Percentiles rank a stretch among this genome's conserved stretches.
Conservation (phyloP, 2,888 invertebrate species). For the Mamestra brassicae region DNA sequence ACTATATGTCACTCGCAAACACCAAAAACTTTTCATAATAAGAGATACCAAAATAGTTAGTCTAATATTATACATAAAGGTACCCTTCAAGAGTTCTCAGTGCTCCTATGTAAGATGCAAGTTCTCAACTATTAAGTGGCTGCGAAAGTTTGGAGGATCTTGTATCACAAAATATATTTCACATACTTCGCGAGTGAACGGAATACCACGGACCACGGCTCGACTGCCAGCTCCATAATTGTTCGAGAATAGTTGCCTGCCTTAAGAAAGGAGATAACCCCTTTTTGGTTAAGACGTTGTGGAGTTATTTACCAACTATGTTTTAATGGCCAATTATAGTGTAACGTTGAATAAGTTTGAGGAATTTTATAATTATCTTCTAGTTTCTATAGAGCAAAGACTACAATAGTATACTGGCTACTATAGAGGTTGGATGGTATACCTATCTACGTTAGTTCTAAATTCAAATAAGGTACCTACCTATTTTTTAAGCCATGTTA, state of each 20-base stretch:
- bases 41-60: constrained; percentile 23
- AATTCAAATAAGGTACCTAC: too few species aligned
- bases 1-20: background rate
- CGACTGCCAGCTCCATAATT: constrained; percentile 62
- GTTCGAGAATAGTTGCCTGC: constrained; percentile 65
- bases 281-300: constrained; percentile 37
- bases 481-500: too few species aligned
- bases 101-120: constrained; percentile 46
- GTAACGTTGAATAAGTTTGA: constrained; percentile 21
- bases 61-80: constrained; percentile 5
- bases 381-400: background rate
- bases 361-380: constrained; percentile 32
- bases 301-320: constrained; percentile 52
- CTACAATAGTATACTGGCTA: too few species aligned
- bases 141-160: constrained; percentile 66
- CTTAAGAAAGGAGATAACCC: constrained; percentile 38
- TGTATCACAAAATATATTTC: constrained; percentile 69
- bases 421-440: background rate
- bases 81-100: constrained; percentile 16
- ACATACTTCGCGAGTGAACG: constrained; percentile 67
- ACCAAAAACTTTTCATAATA: constrained; percentile 3
- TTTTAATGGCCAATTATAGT: constrained; percentile 21
- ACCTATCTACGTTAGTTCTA: background rate
- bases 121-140: constrained; percentile 60
- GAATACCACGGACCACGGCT: constrained; percentile 49